Conservation (phyloP, 2,113 vertebrate species). For the Mobula birostris region DNA sequence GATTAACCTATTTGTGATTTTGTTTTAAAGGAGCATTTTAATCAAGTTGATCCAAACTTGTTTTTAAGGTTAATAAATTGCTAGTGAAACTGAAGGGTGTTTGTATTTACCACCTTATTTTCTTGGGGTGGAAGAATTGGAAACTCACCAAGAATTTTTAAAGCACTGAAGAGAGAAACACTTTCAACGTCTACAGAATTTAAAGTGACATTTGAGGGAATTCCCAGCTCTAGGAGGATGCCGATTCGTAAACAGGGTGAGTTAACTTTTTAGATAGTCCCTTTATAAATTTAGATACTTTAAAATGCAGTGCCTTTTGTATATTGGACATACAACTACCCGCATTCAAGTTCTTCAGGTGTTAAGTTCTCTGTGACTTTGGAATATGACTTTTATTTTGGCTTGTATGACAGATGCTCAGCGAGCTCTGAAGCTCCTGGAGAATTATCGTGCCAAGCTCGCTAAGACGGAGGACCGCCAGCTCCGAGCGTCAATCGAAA, state of each 20-base stretch:
- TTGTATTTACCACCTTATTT: no score
- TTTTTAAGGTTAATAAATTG: neutral
- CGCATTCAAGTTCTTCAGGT: neutral
- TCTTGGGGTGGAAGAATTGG: neutral
- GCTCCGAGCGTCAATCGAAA: constrained; percentile 84
- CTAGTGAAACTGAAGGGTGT: neutral
- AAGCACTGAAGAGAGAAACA: neutral
- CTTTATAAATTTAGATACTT: neutral
- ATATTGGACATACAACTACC: no score
- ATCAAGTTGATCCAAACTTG: neutral
- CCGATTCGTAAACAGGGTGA: constrained; percentile 83
- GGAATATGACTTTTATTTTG: neutral
- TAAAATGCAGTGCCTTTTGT: neutral
- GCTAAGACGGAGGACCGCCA: constrained; percentile 79
- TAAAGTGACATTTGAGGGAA: neutral
- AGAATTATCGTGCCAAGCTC: constrained; percentile 84
- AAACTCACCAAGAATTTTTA: neutral
- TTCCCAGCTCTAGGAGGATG: constrained; percentile 54
- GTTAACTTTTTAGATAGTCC: neutral
- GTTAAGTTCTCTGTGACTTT: neutral
- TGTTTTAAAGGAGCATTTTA: neutral
- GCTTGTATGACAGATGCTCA: constrained; percentile 68
- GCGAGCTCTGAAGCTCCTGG: constrained; percentile 83
- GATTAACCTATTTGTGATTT: neutral
- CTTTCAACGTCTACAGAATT: neutral